A percentile compares a stretch with the other conserved stretches of the same genome.
Conservation (phyloP, 2,797 vertebrate species). For the Chelon auratus region DNA sequence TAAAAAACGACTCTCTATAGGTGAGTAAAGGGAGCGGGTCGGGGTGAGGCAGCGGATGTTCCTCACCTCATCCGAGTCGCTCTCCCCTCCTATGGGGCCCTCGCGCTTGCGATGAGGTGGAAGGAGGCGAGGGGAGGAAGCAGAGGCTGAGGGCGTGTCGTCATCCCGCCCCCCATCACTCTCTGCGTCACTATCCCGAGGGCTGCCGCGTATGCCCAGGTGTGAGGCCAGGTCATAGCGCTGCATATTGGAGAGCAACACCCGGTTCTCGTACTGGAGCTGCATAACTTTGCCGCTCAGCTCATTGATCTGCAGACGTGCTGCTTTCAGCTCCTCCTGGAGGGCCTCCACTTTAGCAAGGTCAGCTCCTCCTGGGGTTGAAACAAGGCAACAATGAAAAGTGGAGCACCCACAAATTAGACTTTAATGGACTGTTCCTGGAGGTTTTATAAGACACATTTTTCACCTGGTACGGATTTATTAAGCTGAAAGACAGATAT, state of each 20-base stretch:
- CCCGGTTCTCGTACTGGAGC: conserved; percentile 98
- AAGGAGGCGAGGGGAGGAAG: conserved; percentile 86
- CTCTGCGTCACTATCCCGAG: conserved; percentile 95
- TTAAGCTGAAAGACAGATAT: conserved; percentile 2
- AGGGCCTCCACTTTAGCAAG: conserved; percentile 90
- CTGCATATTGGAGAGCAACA: conserved; percentile 99
- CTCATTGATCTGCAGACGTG: conserved; percentile 97
- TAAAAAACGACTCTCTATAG: conserved; percentile 90
- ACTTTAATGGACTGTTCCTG: conserved; percentile 28
- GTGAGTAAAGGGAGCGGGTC: conserved; percentile 92
- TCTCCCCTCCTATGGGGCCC: conserved; percentile 97
- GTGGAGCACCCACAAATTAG: conserved; percentile 51
- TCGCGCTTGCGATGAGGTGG: conserved; percentile 97
- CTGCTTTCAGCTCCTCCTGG: conserved; percentile 96
- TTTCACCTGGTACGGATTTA: conserved; percentile 20
- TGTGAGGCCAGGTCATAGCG: conserved; percentile 98
- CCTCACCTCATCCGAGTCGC: conserved; percentile 95
- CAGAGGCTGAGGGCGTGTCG: conserved; percentile 82
- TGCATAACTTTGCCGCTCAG: conserved; percentile 99
- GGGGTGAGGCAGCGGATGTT: conserved; percentile 97
- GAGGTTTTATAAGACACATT: conserved; percentile 23
- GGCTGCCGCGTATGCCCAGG: conserved; percentile 93
- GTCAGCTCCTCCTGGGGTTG: conserved; percentile 81
- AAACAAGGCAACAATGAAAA: conserved; percentile 46
- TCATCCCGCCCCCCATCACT: conserved; percentile 95